Base-by-base conservation (phyloP, 1,140 invertebrate genomes). In the Pachypeltis micranthus region DNA sequence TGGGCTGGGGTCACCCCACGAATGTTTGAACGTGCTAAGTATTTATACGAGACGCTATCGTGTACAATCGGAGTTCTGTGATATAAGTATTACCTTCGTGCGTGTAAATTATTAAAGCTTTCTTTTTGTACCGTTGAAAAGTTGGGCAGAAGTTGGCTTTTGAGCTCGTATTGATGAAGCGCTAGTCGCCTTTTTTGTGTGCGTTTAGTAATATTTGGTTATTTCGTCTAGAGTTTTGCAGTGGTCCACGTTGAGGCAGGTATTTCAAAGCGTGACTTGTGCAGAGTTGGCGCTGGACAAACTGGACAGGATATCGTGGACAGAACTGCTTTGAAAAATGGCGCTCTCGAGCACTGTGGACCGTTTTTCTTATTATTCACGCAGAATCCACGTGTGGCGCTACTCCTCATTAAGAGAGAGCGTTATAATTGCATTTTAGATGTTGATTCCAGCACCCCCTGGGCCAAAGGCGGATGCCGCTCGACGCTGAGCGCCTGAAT, bases 1-100 rank as follows among this genome's bases (percentile, higher is more conserved):
- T 10, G 47, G 47, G 47, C 23, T 51, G 47, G 47, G 47, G 47
- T 51, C 3, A 16, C 47, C 47, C 47, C 47, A 51, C 12, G 7
- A 51, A 51, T 4, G 47, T 51, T 51, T 51, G 19, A 51, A 51
- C 47, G 47, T 51, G 47, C 47, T 51, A 16, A 51, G 12, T 51
- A 39, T 16, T 21, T 51, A 10, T 21, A 21, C 12, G 12, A 51
- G 47, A 21, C 23, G 23, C 47, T 51, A 51, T 16, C 12, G 7
- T 39, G 31, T 39, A 39, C 31, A 39, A 3, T 51, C 23, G 23
- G 47, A 51, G 12, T 21, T 51, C 47, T 51, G 47, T 51, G 47
- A 51, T 51, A 51, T 51, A 51, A 51, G 23, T 14, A 51, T 51
- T 51, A 51, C 21, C 47, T 51, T 10, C 12, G 4, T 51, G 10